Conservation (phyloP, 2,113 vertebrate species). For the Synchiropus splendidus region DNA sequence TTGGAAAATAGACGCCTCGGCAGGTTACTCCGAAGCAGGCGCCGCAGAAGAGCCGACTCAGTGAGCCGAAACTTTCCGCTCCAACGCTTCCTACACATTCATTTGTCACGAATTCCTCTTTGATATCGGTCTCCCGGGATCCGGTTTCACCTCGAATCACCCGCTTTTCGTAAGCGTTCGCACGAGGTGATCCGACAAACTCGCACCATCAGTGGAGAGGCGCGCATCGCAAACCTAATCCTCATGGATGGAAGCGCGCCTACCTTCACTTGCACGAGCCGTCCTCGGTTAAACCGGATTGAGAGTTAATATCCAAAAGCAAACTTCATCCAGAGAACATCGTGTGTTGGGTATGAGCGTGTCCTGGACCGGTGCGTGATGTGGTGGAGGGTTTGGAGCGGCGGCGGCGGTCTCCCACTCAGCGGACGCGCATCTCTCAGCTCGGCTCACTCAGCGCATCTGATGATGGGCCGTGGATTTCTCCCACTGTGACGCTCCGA, state of each 20-base stretch:
- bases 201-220: no score
- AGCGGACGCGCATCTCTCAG: conserved; percentile 51
- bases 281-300: no score
- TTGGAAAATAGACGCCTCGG: background rate
- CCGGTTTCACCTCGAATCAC: background rate
- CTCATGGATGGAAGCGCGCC: no score
- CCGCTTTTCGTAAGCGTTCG: no score
- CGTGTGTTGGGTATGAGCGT: no score
- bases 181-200: no score
- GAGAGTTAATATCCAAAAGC: no score
- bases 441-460: conserved; percentile 52
- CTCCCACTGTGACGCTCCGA: conserved; percentile 41
- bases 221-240: no score
- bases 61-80: conserved; percentile 47
- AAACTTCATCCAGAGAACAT: conserved; percentile 3
- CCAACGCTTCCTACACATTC: conserved; percentile 10
- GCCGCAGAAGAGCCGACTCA: background rate
- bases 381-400: conserved; percentile 33
- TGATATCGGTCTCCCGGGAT: background rate
- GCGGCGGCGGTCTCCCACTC: conserved; percentile 30
- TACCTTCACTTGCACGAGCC: no score
- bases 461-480: conserved; percentile 51
- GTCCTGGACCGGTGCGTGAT: conserved; percentile 12
- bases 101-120: background rate
- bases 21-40: background rate